Percentiles rank a stretch among this genome's conserved stretches.
phyloP scores from a whole-genome alignment of 2,888 invertebrate genomes.

The Dicycla oo region DNA sequence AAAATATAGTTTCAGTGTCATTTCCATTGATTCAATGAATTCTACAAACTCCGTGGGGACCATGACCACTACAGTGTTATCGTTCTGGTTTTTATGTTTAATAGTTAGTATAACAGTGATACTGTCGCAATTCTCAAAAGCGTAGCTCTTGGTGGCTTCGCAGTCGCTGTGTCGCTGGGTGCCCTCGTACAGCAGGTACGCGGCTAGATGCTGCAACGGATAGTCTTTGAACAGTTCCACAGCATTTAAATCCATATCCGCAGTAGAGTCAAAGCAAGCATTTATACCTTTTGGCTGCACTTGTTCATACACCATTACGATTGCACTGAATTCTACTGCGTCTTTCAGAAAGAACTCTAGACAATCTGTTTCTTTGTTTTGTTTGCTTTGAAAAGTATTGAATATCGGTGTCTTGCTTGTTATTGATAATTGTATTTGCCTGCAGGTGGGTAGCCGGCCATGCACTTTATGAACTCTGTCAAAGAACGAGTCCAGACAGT shows the following conservation, averaged over 20 bases:
- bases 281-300: background rate
- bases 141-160: constrained; percentile 34
- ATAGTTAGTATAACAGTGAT: constrained; percentile 25
- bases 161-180: constrained; percentile 40
- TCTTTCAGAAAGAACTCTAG: constrained; percentile 34
- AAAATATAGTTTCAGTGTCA: constrained; percentile 47
- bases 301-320: constrained; percentile 35
- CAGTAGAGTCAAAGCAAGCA: background rate
- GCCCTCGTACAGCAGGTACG: constrained; percentile 44
- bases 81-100: constrained; percentile 12
- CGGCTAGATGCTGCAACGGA: constrained; percentile 33
- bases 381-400: constrained; percentile 36
- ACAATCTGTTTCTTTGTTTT: constrained; percentile 23
- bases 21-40: constrained; percentile 49
- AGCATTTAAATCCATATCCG: constrained; percentile 9
- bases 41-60: constrained; percentile 42
- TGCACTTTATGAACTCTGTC: constrained; percentile 27
- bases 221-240: constrained; percentile 11
- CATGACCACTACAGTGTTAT: constrained; percentile 11
- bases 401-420: constrained; percentile 48
- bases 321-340: constrained; percentile 23
- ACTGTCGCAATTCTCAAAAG: constrained; percentile 28
- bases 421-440: constrained; percentile 14
- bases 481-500: constrained; percentile 51
- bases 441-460: constrained; percentile 36